A percentile compares a stretch with the other conserved stretches of the same genome.
These are phyloP conservation scores for Hipposideros armiger DNA, from an alignment of 2,113 vertebrate species.

Conservation along the genomic window DNA sequence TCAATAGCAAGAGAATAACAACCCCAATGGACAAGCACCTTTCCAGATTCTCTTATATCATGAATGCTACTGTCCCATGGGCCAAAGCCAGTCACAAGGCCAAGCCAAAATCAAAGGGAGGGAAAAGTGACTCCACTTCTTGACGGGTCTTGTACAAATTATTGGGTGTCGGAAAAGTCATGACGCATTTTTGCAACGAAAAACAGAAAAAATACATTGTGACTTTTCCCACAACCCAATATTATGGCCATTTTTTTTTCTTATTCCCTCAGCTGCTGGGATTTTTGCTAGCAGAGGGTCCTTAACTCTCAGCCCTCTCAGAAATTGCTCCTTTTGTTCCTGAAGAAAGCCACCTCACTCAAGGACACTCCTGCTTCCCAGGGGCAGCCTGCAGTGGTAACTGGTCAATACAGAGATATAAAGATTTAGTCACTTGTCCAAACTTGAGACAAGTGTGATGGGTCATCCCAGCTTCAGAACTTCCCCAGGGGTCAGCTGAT, in stretches of 20 bases:
- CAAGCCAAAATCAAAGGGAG: not conserved
- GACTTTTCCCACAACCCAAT: not conserved
- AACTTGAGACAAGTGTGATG: not conserved
- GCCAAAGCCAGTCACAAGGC: not conserved
- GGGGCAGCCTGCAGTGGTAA: not conserved
- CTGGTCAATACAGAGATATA: not conserved
- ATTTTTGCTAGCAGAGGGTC: not conserved
- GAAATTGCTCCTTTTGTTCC: not conserved
- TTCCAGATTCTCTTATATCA: not conserved
- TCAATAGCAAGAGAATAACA: not conserved
- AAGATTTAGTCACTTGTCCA: not conserved
- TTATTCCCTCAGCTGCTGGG: not conserved
- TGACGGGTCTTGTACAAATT: not conserved
- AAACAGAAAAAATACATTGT: too few species aligned
- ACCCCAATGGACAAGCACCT: not conserved
- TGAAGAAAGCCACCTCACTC: not conserved
- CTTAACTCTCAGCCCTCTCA: not conserved
- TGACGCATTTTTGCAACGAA: too few species aligned
- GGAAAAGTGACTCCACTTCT: not conserved
- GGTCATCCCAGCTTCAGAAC: not conserved
- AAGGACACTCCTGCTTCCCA: not conserved
- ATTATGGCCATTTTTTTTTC: not conserved
- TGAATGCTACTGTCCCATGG: fast-evolving
- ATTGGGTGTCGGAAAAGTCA: too few species aligned
- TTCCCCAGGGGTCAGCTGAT: not conserved